Evolutionary conservation across 2,797 vertebrate genomes (phyloP).

Genomic region (Tokudaia tokunoshimensis): DNA sequence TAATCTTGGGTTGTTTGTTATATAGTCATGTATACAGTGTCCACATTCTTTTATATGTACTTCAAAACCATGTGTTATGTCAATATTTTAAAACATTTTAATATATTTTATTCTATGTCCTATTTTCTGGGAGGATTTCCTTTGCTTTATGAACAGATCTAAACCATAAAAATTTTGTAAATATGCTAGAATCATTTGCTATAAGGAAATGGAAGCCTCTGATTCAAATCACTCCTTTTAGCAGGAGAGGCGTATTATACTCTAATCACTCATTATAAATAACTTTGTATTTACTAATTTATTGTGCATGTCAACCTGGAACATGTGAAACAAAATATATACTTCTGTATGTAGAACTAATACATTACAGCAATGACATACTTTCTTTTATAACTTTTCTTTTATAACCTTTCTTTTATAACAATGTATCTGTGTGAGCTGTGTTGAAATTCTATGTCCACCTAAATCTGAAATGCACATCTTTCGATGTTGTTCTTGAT

Average conservation of each 20-base stretch:
- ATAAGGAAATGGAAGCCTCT: neutral
- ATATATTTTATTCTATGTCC: neutral
- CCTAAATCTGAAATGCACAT: neutral
- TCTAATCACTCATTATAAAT: neutral
- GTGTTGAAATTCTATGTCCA: neutral
- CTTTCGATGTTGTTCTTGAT: neutral
- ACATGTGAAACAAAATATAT: constrained; percentile 10
- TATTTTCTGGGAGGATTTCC: neutral
- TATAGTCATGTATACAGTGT: neutral
- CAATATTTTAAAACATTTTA: neutral
- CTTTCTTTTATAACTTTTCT: neutral
- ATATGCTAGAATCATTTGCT: neutral
- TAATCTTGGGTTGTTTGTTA: neutral
- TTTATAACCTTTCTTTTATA: neutral
- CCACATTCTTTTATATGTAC: neutral
- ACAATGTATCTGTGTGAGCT: neutral
- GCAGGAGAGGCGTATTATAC: neutral
- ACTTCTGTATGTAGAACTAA: neutral
- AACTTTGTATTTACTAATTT: neutral
- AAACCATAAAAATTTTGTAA: neutral
- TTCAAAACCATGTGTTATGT: neutral
- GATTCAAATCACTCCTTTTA: constrained; percentile 3
- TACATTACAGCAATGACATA: neutral
- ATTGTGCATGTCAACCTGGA: neutral
- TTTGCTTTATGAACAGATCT: neutral